Base-by-base conservation (phyloP, 2,888 invertebrate species). In the Idaea straminata region DNA sequence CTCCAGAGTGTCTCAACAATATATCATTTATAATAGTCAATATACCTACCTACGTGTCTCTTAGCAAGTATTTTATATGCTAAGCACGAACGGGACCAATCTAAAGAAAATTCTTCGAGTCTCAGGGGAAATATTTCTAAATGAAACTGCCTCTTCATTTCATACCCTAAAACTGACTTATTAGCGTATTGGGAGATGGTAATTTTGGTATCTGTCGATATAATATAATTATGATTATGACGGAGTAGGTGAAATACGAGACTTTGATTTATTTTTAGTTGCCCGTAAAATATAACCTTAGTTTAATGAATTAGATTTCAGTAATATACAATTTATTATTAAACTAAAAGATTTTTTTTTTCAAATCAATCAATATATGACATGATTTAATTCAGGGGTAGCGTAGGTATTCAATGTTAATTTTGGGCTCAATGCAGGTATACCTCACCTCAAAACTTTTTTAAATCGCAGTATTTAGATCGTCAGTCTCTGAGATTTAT, bases 1-100 rank as follows among this genome's bases (percentile, higher is more conserved):
- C 25, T 25, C 25, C 10, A 13, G 13, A 47, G 47, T 47, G 47
- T 47, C 47, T 47, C 47, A 10, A 10, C 47, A 10, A 47, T 47
- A 47, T 47, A 47, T 47, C 47, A 47, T 47, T 73, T 70, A 68
- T 70, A 73, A 73, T 70, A 69, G 73, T 66, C 71, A 69, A 70
- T 73, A 69, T 66, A 67, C 25, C 25, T 25, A 25, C 25, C 25
- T 25, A 25, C 65, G 69, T 67, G 69, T 66, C 64, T 66, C 62
- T 64, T 66, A 69, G 63, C 62, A 67, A 64, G 61, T 65, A 58
- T 67, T 73, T 67, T 47, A 38, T 64, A 73, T 67, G 73, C 73
- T 60, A 61, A 67, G 67, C 73, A 73, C 72, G 73, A 16, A 15
- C 13, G 63, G 36, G 47, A 62, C 62, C 66, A 72, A 72, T 73